Conservation (phyloP, 2,113 vertebrate genomes). For the Rhynchomys soricoides region DNA sequence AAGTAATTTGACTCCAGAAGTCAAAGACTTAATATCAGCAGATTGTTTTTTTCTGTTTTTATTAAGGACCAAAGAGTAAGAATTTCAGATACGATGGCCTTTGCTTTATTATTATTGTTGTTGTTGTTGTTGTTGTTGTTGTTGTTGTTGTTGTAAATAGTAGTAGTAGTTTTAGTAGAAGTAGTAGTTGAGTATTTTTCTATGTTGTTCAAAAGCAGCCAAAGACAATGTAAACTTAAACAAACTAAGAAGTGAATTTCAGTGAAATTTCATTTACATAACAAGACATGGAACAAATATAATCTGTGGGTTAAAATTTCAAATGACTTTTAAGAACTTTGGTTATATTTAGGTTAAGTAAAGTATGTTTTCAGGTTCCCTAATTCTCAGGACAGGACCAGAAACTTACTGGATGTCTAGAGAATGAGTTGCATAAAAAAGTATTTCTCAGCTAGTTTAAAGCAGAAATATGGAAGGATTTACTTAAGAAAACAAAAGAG, state of each 20-base stretch:
- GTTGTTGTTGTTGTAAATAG: too few relatives aligned
- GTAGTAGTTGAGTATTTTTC: too few relatives aligned
- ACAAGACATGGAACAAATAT: not conserved
- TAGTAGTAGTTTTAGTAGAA: too few relatives aligned
- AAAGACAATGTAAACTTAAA: not conserved
- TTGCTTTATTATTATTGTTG: not conserved
- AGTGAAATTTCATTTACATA: not conserved
- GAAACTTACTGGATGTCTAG: not conserved
- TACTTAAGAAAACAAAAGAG: not conserved
- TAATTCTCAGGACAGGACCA: not conserved
- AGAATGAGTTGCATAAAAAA: not conserved
- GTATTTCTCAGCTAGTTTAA: not conserved
- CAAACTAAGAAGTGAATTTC: not conserved
- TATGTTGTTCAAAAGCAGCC: not conserved
- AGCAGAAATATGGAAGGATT: not conserved
- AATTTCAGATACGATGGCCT: not conserved
- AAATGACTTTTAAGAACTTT: not conserved
- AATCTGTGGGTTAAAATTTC: not conserved
- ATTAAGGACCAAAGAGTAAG: not conserved
- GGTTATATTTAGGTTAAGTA: not conserved
- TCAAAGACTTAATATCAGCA: not conserved
- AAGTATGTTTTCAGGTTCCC: not conserved
- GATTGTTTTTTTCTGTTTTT: not conserved
- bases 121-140: too few relatives aligned
- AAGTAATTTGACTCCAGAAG: not conserved